Conservation (phyloP, 2,797 vertebrate species). For the Hypotaenidia philippensis region DNA sequence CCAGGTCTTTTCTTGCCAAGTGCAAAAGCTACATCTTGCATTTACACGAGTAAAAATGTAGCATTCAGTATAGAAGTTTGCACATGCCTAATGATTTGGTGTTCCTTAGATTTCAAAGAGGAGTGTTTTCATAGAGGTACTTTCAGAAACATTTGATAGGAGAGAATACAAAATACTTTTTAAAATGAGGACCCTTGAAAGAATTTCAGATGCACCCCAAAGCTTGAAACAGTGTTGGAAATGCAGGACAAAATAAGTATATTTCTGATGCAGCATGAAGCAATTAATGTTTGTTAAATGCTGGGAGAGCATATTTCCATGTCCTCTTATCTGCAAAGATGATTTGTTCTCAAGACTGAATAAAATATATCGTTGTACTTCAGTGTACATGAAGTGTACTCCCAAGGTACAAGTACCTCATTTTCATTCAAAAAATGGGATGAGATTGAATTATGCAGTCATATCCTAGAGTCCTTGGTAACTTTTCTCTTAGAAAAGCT, state of each 20-base stretch:
- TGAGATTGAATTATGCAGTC: slow-evolving; percentile 7
- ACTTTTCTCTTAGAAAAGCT: slow-evolving; percentile 48
- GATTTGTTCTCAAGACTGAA: not conserved
- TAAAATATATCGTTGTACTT: not conserved
- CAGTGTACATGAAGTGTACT: not conserved
- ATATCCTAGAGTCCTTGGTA: not conserved
- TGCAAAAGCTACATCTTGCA: not conserved
- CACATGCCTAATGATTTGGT: not conserved
- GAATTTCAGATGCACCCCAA: not conserved
- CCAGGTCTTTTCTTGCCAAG: not conserved
- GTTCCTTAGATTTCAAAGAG: not conserved
- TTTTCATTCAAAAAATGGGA: not conserved
- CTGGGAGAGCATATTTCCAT: not conserved
- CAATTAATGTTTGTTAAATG: not conserved
- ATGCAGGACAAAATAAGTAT: not conserved
- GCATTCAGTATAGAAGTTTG: not conserved
- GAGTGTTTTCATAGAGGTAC: not conserved
- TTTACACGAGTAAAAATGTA: not conserved
- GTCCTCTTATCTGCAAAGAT: not conserved
- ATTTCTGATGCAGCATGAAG: not conserved
- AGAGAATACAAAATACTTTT: not conserved
- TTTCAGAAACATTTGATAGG: not conserved
- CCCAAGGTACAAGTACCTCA: not conserved
- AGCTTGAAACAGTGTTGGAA: not conserved
- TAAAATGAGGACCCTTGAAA: not conserved